phyloP scores from a whole-genome alignment of 2,797 vertebrate genomes.

The Poecile montanus region DNA sequence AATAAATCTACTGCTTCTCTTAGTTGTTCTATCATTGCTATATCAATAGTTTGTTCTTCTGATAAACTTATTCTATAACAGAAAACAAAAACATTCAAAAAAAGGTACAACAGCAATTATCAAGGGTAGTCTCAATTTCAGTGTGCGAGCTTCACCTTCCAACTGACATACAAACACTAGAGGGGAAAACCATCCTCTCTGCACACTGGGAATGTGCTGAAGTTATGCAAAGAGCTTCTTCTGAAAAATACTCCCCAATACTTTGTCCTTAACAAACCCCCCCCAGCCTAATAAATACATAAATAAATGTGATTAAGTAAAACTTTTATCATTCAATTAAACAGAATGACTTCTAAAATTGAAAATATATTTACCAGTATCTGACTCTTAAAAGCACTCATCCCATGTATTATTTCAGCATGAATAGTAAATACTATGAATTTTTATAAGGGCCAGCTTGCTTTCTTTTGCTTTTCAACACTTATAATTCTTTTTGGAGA shows the following conservation, averaged over 20 bases:
- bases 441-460: neutral
- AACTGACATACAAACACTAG: neutral
- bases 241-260: neutral
- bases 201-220: neutral
- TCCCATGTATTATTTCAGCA: neutral
- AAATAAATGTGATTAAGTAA: neutral
- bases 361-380: neutral
- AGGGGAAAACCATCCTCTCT: neutral
- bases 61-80: slow-evolving; percentile 79
- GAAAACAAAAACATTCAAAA: slow-evolving; percentile 36
- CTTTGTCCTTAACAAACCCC: neutral
- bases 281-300: neutral
- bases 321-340: neutral
- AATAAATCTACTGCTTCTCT: slow-evolving; percentile 89
- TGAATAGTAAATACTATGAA: accelerated
- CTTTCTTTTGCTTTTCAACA: slow-evolving; percentile 31
- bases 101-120: neutral
- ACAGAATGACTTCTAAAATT: neutral
- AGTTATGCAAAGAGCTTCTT: neutral
- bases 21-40: slow-evolving; percentile 87
- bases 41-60: slow-evolving; percentile 76
- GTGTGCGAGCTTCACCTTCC: neutral
- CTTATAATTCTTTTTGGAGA: neutral
- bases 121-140: neutral
- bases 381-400: neutral